A percentile compares a stretch with the other conserved stretches of the same genome.
Conservation (phyloP, 1,140 invertebrate species). For the Cyrtorhinus lividipennis region DNA sequence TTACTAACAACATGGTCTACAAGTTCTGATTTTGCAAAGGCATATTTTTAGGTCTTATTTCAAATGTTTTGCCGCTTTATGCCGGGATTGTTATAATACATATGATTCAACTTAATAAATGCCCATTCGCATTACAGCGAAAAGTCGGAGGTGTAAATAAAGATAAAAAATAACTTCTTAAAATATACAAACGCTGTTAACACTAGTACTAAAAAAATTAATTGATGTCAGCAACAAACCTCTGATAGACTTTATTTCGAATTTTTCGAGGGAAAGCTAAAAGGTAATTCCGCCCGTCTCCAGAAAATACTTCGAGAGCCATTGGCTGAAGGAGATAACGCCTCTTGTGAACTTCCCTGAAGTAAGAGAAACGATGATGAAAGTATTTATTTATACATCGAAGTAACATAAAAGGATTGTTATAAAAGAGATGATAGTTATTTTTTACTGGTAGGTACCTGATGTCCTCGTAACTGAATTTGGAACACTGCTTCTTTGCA, state of each 20-base stretch:
- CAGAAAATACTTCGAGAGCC: slow-evolving; percentile 95
- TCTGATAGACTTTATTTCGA: slow-evolving; percentile 79
- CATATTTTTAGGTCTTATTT: too few relatives aligned
- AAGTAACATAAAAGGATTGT: background rate
- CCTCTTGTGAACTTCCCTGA: slow-evolving; percentile 69
- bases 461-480: slow-evolving; percentile 96
- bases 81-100: too few relatives aligned
- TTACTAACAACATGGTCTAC: too few relatives aligned
- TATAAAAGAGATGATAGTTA: background rate
- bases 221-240: slow-evolving; percentile 28
- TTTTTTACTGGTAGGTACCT: slow-evolving; percentile 36
- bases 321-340: slow-evolving; percentile 85
- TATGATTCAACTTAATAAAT: too few relatives aligned
- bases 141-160: too few relatives aligned
- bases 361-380: too few relatives aligned
- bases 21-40: too few relatives aligned
- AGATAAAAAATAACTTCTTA: background rate
- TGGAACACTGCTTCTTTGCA: slow-evolving; percentile 64
- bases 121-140: too few relatives aligned
- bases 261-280: slow-evolving; percentile 90
- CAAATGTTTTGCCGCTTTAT: too few relatives aligned
- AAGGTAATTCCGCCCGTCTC: slow-evolving; percentile 93
- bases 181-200: background rate
- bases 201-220: background rate
- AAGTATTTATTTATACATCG: too few relatives aligned